A percentile compares a stretch with the other conserved stretches of the same genome.
Conservation (phyloP, 2,888 invertebrate species). For the Ennomos erosarius region DNA sequence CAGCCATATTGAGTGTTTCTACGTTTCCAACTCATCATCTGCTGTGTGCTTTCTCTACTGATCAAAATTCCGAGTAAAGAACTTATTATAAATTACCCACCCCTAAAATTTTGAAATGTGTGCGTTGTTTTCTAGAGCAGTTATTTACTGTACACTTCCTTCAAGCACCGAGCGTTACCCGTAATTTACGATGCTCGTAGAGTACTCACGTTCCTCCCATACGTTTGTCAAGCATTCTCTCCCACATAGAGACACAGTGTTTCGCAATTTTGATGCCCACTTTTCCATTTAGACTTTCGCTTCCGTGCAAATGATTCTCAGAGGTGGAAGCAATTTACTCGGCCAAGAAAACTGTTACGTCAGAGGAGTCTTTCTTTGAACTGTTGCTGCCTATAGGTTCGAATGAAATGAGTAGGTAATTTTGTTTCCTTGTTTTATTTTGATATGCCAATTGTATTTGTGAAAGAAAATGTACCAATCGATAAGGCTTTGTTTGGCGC, state of each 20-base stretch:
- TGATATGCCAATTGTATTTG: too few species aligned
- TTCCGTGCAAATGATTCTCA: slow-evolving; percentile 27
- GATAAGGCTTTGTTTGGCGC: too few species aligned
- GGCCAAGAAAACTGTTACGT: slow-evolving; percentile 19
- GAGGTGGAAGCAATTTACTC: slow-evolving; percentile 23
- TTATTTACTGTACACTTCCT: too few species aligned
- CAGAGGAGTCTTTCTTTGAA: slow-evolving; percentile 17
- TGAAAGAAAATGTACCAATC: too few species aligned
- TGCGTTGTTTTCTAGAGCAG: too few species aligned
- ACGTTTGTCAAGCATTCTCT: slow-evolving; percentile 21
- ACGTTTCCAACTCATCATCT: slow-evolving; percentile 12
- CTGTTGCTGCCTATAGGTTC: neutral
- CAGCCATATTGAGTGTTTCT: slow-evolving; percentile 36
- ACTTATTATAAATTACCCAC: too few species aligned
- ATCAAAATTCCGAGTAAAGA: neutral
- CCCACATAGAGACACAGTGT: slow-evolving; percentile 28
- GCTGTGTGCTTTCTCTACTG: slow-evolving; percentile 25
- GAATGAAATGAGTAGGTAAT: too few species aligned
- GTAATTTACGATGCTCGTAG: slow-evolving; percentile 38
- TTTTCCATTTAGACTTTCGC: slow-evolving; percentile 35
- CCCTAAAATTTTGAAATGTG: too few species aligned
- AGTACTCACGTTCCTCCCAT: slow-evolving; percentile 29
- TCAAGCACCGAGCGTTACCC: slow-evolving; percentile 23
- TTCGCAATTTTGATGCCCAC: slow-evolving; percentile 32
- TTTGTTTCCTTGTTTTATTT: too few species aligned